Evolutionary conservation across 2,113 vertebrate genomes (phyloP).

Genomic region (Tinamus guttatus): DNA sequence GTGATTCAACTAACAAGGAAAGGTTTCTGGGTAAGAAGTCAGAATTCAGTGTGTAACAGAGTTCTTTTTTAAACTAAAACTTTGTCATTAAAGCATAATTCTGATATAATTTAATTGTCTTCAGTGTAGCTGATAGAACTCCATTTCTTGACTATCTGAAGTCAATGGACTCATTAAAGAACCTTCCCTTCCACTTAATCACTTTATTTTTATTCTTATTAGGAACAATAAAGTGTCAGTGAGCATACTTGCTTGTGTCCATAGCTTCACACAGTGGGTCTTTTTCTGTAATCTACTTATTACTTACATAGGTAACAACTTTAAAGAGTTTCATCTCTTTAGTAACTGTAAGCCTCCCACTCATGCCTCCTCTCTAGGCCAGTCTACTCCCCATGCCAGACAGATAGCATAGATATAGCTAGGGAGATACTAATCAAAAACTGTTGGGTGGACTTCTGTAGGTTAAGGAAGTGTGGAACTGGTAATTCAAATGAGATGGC

Average conservation of each 20-base stretch:
- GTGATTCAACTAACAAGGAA: background rate
- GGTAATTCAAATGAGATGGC: background rate
- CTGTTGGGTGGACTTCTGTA: no score
- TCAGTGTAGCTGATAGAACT: background rate
- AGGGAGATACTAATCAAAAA: background rate
- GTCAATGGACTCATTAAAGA: background rate
- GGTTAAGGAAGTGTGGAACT: background rate
- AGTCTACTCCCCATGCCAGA: background rate
- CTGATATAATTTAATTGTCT: background rate
- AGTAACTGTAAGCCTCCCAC: background rate
- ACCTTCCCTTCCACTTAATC: background rate
- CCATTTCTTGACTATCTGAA: background rate
- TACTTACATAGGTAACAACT: background rate
- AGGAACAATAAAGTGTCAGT: background rate
- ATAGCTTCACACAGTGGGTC: background rate
- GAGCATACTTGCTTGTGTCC: background rate
- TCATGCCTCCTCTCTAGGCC: background rate
- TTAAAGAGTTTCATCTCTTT: background rate
- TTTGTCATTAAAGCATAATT: background rate
- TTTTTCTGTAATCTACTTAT: background rate
- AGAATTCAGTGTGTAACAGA: accelerated
- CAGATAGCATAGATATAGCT: background rate
- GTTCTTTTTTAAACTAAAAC: background rate
- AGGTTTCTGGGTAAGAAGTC: background rate
- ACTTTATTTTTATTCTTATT: background rate